A percentile compares a stretch with the other conserved stretches of the same genome.
phyloP scores from a whole-genome alignment of 2,797 vertebrate genomes.

The Nannoperca australis region DNA sequence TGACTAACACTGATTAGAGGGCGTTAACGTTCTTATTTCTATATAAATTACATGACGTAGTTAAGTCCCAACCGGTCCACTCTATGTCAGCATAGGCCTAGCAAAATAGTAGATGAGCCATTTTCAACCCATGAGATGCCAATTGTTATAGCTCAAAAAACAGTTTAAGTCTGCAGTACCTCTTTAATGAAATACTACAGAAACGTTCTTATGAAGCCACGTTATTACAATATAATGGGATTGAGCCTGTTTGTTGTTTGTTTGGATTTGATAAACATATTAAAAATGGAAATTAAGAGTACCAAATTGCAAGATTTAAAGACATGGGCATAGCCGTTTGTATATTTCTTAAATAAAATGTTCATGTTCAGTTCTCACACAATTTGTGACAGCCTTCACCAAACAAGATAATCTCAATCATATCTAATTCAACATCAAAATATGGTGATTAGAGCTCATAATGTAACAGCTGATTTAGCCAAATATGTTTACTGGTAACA shows the following conservation, averaged over 20 bases:
- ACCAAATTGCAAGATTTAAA: not conserved
- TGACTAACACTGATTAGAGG: too few species aligned
- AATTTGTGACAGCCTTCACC: not conserved
- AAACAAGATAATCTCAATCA: not conserved
- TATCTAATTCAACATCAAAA: not conserved
- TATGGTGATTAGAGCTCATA: not conserved
- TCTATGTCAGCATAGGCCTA: too few species aligned
- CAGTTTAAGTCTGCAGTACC: too few species aligned
- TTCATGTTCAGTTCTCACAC: not conserved
- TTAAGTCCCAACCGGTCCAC: too few species aligned
- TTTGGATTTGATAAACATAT: constrained; percentile 37
- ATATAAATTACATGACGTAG: too few species aligned
- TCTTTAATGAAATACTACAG: constrained; percentile 38
- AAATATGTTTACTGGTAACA: not conserved
- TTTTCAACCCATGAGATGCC: too few species aligned
- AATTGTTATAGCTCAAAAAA: too few species aligned
- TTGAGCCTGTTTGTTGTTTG: constrained; percentile 9
- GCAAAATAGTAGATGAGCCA: too few species aligned
- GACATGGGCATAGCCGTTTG: not conserved
- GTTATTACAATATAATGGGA: constrained; percentile 25
- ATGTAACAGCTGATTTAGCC: not conserved
- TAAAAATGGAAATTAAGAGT: constrained; percentile 17
- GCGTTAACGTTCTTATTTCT: too few species aligned
- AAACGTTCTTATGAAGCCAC: constrained; percentile 5
- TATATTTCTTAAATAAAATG: not conserved